A percentile compares a stretch with the other conserved stretches of the same genome.
Evolutionary conservation across 2,797 vertebrate species (phyloP).

Genomic region (Amblyraja radiata): DNA sequence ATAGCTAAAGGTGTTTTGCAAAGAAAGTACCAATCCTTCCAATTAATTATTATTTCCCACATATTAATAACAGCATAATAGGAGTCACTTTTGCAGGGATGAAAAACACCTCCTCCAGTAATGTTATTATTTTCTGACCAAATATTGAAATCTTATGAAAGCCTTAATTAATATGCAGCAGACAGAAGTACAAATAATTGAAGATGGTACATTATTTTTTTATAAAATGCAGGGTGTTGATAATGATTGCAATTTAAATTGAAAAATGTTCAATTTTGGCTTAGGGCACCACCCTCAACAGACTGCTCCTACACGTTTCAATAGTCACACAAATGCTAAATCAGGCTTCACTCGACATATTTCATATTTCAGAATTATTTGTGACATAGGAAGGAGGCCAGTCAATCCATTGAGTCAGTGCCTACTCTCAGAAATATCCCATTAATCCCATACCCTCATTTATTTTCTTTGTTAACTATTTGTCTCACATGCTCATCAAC

Average conservation of each 20-base stretch:
- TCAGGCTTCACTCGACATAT: slow-evolving; percentile 5
- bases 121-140: background rate
- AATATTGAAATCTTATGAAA: slow-evolving; percentile 1
- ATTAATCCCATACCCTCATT: too few relatives aligned
- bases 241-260: background rate
- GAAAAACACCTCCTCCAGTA: background rate
- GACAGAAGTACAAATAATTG: background rate
- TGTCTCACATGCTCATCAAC: too few relatives aligned
- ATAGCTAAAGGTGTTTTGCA: too few relatives aligned
- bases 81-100: background rate
- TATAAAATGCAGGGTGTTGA: background rate
- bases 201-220: background rate
- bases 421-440: too few relatives aligned
- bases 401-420: too few relatives aligned
- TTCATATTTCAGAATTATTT: background rate
- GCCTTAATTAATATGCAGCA: background rate
- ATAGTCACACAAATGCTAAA: background rate
- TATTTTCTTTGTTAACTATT: too few relatives aligned
- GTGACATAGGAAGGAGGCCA: too few relatives aligned
- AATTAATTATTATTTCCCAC: background rate
- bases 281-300: background rate
- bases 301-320: background rate
- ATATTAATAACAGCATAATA: slow-evolving; percentile 35
- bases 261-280: background rate
- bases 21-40: too few relatives aligned